Conservation (phyloP, 2,888 invertebrate species). For the Drosophila setosimentum region DNA sequence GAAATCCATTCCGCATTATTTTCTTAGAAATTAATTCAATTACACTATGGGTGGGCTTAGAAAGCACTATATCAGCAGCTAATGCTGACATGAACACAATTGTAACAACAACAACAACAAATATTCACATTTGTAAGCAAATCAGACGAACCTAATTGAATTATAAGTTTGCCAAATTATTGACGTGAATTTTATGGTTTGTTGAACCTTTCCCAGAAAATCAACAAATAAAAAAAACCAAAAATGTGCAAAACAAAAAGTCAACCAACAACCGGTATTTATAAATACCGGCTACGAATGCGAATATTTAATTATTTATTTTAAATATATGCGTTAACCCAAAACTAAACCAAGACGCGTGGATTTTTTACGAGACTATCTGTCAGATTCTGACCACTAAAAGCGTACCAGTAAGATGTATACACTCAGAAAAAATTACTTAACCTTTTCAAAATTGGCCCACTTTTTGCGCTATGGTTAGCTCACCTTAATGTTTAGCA, state of each 20-base stretch:
- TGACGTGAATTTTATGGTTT: conserved; percentile 51
- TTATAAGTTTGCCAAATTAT: conserved; percentile 26
- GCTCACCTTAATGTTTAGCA: not conserved
- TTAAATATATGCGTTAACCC: conserved; percentile 18
- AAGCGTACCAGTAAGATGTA: conserved; percentile 24
- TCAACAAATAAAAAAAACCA: not conserved
- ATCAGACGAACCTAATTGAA: conserved; percentile 15
- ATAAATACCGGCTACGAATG: conserved; percentile 27
- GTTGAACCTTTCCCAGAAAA: conserved; percentile 59
- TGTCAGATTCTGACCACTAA: conserved; percentile 28
- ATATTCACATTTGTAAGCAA: conserved; percentile 47
- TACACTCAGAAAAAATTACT: not conserved
- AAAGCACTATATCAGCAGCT: conserved; percentile 6
- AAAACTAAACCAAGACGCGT: conserved; percentile 8
- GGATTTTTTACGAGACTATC: conserved; percentile 21
- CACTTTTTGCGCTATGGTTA: not conserved
- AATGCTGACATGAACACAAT: not conserved
- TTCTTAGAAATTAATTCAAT: conserved; percentile 14
- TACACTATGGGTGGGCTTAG: conserved; percentile 46
- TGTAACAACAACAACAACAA: conserved; percentile 13
- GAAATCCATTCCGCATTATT: conserved; percentile 37
- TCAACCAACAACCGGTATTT: conserved; percentile 52
- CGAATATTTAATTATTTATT: conserved; percentile 39
- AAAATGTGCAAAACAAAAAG: not conserved
- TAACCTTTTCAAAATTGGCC: not conserved